Percentiles rank a stretch among this genome's conserved stretches.
phyloP scores from a whole-genome alignment of 2,888 invertebrate genomes.

The Trissolcus japonicus region DNA sequence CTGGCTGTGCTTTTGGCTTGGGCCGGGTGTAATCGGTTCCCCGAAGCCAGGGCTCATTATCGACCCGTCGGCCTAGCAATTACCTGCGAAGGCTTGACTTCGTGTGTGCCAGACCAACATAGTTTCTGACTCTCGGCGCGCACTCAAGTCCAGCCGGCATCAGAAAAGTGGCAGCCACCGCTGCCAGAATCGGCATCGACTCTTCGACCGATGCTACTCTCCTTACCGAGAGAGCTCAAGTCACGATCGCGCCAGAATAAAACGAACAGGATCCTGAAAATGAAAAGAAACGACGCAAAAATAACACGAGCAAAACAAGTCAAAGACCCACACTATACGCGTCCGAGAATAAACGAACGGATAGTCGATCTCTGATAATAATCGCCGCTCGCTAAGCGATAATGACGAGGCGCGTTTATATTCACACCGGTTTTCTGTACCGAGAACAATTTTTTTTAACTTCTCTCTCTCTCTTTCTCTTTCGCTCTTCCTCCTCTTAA shows the following conservation, averaged over 20 bases:
- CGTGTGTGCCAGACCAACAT: conserved; percentile 70
- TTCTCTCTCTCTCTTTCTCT: not conserved
- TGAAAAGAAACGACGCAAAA: conserved; percentile 19
- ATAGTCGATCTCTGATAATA: conserved; percentile 62
- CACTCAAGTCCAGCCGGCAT: conserved; percentile 40
- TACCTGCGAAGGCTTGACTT: conserved; percentile 75
- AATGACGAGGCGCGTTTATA: conserved; percentile 70
- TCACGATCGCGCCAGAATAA: conserved; percentile 44
- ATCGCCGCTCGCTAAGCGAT: conserved; percentile 60
- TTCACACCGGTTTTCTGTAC: conserved; percentile 65
- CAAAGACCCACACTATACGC: conserved; percentile 20
- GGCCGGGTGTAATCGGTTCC: conserved; percentile 76
- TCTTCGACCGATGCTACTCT: conserved; percentile 40
- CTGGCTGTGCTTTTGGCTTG: conserved; percentile 70
- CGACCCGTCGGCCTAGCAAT: conserved; percentile 77
- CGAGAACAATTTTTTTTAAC: conserved; percentile 47
- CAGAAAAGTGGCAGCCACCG: conserved; percentile 52
- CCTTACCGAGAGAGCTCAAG: conserved; percentile 38
- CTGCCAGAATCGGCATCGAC: conserved; percentile 47
- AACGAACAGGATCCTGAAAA: conserved; percentile 32
- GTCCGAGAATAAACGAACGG: conserved; percentile 57
- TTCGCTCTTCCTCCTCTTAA: conserved; percentile 6
- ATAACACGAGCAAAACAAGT: conserved; percentile 13
- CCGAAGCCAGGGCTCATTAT: conserved; percentile 76
- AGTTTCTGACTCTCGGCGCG: conserved; percentile 64